Evolutionary conservation across 1,140 invertebrate species (phyloP).

Genomic region (Scaptomyza graminum): DNA sequence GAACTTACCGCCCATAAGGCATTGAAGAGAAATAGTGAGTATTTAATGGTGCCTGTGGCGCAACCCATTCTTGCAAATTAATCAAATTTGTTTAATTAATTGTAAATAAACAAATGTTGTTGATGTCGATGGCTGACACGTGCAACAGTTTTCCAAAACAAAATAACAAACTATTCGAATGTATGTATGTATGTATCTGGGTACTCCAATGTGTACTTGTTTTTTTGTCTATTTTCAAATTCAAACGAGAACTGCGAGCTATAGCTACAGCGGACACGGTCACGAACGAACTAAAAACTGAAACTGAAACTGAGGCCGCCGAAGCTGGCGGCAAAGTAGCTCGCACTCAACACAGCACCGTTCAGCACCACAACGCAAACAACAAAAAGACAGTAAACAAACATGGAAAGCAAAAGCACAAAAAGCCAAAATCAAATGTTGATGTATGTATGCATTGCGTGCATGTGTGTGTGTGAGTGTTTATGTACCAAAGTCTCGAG

Average conservation of each 20-base stretch:
- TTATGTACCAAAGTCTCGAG: slow-evolving; percentile 24
- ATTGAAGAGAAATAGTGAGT: slow-evolving; percentile 92
- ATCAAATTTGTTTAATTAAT: slow-evolving; percentile 12
- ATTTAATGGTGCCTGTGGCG: slow-evolving; percentile 91
- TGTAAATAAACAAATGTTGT: slow-evolving; percentile 6
- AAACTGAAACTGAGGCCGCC: slow-evolving; percentile 49
- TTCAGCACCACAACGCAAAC: slow-evolving; percentile 26
- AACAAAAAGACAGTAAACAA: slow-evolving; percentile 47
- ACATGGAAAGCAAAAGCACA: slow-evolving; percentile 50
- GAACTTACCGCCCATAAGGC: slow-evolving; percentile 92
- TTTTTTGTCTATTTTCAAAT: slow-evolving; percentile 34
- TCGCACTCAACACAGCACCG: slow-evolving; percentile 30
- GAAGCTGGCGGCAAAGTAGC: slow-evolving; percentile 31
- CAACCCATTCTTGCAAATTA: slow-evolving; percentile 85
- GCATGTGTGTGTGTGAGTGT: slow-evolving; percentile 4
- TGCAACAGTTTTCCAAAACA: slow-evolving; percentile 50
- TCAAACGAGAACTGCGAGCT: slow-evolving; percentile 19
- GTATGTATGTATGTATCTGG: background rate
- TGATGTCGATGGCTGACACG: slow-evolving; percentile 37
- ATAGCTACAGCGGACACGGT: slow-evolving; percentile 57
- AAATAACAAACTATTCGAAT: slow-evolving; percentile 16
- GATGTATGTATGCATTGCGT: slow-evolving; percentile 14
- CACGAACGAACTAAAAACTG: slow-evolving; percentile 78
- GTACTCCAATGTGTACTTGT: slow-evolving; percentile 1
- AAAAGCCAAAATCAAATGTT: slow-evolving; percentile 58